Percentiles rank a stretch among this genome's conserved stretches.
Conservation (phyloP, 2,888 invertebrate species). For the Mamestra brassicae region DNA sequence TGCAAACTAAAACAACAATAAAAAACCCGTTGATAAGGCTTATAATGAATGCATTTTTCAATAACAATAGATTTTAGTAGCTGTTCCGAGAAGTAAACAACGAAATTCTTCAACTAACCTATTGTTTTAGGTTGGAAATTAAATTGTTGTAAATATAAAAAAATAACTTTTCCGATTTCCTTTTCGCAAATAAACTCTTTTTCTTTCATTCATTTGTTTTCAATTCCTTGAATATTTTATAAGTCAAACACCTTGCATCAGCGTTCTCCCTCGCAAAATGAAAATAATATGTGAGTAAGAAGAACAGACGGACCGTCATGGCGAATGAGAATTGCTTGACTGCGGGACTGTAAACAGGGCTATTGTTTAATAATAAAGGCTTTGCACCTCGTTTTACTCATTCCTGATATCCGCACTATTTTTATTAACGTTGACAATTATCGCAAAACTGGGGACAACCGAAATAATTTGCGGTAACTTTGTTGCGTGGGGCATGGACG, state of each 20-base stretch:
- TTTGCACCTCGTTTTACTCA: not conserved
- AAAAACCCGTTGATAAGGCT: not conserved
- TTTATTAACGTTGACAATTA: not conserved
- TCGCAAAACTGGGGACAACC: not conserved
- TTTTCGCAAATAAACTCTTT: too few relatives aligned
- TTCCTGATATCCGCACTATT: not conserved
- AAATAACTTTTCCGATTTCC: too few relatives aligned
- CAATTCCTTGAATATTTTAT: not conserved
- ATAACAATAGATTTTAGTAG: conserved; percentile 2
- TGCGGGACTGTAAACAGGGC: too few relatives aligned
- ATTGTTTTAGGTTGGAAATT: not conserved
- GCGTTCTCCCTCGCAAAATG: not conserved
- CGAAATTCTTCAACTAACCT: not conserved
- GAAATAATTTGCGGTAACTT: not conserved
- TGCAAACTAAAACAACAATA: not conserved
- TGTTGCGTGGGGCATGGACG: too few relatives aligned
- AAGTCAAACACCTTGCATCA: too few relatives aligned
- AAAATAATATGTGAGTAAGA: not conserved
- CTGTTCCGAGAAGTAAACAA: not conserved
- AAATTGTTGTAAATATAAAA: not conserved
- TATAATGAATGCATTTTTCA: not conserved
- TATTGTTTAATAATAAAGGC: not conserved
- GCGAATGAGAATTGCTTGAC: not conserved
- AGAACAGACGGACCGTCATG: not conserved
- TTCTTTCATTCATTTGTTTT: not conserved